Base-by-base conservation (phyloP, 2,888 invertebrate species). In the Tinea semifulvella region DNA sequence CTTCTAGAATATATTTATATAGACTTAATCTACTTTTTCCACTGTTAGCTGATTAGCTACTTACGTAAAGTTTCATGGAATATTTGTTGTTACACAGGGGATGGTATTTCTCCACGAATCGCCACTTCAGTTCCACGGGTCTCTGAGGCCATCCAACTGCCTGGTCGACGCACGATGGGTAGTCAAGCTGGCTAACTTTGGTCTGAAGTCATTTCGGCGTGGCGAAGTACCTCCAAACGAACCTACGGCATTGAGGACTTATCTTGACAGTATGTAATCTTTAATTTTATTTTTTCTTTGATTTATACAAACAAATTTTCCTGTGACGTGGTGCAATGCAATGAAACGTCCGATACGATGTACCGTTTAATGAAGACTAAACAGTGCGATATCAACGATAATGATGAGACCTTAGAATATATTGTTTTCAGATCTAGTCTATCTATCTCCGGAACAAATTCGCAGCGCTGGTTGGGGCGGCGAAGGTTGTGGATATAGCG, bases 111-210 rank as follows among this genome's bases (percentile, higher is more conserved):
- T 95, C 49, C 94, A 95, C 76, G 94, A 94, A 56, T 93, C 93
- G 1, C 89, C 92, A 27, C 84, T 94, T 31, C 86, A 89, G 53
- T 92, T 88, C 61, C 96, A 97, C 69, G 96, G 96, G 1, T 89
- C 92, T 44, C 77, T 96, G 46, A 90, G 92, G 57, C 90, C 95
- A 0, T 92, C 93, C 31, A 97, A 96, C 73, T 97, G 96, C 68
- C 82, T 97, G 47, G 93, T 97, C 47, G 96, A 97, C 74, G 94
- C 95, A 18, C 86, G 96, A 20, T 96, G 96, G 96, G 95, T 96
- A 47, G 90, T 96, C 42, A 95, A 98, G 68, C 82, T 96, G 20
- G 86, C 95, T 1, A 96, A 96, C 76, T 96, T 95, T 61, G 96
- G 96, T 1, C 83, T 96, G 38, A 87, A 90, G 52, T 92, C 94